Evolutionary conservation across 2,888 invertebrate genomes (phyloP).

Genomic region (Epinotia bilunana): DNA sequence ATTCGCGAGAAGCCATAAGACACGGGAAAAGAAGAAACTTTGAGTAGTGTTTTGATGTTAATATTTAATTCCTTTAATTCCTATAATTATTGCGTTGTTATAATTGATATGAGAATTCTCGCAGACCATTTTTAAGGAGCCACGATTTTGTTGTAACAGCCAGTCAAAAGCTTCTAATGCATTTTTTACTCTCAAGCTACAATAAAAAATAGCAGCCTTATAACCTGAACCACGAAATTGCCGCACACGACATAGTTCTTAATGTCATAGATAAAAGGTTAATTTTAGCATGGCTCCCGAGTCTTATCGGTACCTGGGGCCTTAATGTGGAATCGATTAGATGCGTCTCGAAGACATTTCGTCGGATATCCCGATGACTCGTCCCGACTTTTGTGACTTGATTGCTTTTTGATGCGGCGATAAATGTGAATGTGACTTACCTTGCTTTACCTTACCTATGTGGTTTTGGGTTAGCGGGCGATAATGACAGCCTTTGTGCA

Average conservation of each 20-base stretch:
- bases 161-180: slow-evolving; percentile 10
- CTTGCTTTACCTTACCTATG: slow-evolving; percentile 63
- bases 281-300: slow-evolving; percentile 1
- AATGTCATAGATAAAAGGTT: slow-evolving; percentile 11
- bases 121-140: not conserved
- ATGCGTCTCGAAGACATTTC: slow-evolving; percentile 68
- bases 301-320: slow-evolving; percentile 56
- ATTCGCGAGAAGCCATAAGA: not conserved
- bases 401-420: slow-evolving; percentile 83
- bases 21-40: not conserved
- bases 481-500: slow-evolving; percentile 76
- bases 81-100: not conserved
- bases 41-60: too few relatives aligned
- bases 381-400: slow-evolving; percentile 78
- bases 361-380: slow-evolving; percentile 68
- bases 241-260: slow-evolving; percentile 1
- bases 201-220: slow-evolving; percentile 9
- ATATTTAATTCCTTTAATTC: not conserved
- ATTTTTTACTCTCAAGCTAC: not conserved
- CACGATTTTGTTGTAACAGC: not conserved
- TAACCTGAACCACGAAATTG: slow-evolving; percentile 5
- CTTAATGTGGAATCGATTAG: slow-evolving; percentile 71
- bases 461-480: slow-evolving; percentile 73
- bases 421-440: slow-evolving; percentile 70
- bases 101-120: not conserved